Evolutionary conservation across 2,888 invertebrate genomes (phyloP).

Genomic region (Podabrus alpinus): DNA sequence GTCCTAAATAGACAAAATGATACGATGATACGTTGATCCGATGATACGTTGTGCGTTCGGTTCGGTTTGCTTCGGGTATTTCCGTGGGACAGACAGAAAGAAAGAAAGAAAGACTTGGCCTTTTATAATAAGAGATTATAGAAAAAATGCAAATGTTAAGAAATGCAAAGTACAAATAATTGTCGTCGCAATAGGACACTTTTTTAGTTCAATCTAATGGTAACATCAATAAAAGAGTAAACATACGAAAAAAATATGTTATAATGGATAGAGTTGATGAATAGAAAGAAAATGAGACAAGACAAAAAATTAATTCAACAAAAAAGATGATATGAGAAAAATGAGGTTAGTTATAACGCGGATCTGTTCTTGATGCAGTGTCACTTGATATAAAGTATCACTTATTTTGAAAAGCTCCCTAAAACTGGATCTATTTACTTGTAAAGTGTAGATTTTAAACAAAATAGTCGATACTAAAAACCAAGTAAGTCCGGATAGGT

Average conservation of each 20-base stretch:
- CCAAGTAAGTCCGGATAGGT: conserved; percentile 20
- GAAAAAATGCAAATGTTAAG: too few species aligned
- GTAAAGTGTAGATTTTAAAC: conserved; percentile 29
- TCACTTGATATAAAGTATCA: conserved; percentile 20
- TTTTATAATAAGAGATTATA: too few species aligned
- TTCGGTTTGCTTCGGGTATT: too few species aligned
- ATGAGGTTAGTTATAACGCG: neutral
- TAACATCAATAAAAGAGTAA: neutral
- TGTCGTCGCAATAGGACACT: neutral
- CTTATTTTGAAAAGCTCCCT: conserved; percentile 22
- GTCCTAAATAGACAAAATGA: too few species aligned
- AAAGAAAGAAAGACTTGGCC: too few species aligned
- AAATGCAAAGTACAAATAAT: neutral
- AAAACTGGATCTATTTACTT: conserved; percentile 17
- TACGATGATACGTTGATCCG: too few species aligned
- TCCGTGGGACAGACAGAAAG: too few species aligned
- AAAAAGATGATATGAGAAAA: neutral
- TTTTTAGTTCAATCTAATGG: neutral
- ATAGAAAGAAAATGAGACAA: neutral
- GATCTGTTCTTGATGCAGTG: conserved; percentile 16
- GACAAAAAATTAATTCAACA: neutral
- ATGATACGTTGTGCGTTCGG: too few species aligned
- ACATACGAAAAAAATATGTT: neutral
- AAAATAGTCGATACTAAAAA: conserved; percentile 29
- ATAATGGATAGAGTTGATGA: neutral